phyloP scores from a whole-genome alignment of 2,113 vertebrate species.

The Catagonus wagneri region DNA sequence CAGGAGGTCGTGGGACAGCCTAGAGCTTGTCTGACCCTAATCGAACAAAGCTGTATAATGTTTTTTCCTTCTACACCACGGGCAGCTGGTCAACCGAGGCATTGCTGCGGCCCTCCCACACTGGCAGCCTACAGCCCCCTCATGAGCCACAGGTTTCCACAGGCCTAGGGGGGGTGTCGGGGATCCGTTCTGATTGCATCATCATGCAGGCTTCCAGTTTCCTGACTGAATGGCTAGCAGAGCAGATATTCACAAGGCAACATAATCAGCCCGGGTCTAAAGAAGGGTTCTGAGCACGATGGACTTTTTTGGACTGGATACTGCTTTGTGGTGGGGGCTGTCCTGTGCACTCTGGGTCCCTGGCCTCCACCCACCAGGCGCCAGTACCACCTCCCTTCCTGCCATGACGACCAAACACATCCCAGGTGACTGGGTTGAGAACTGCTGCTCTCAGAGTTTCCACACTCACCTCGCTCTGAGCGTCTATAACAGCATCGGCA shows the following conservation, averaged over 20 bases:
- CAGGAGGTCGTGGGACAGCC: background rate
- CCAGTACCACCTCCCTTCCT: background rate
- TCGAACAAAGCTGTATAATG: background rate
- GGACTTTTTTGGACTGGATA: rapidly evolving
- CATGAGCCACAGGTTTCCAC: too few relatives aligned
- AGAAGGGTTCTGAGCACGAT: background rate
- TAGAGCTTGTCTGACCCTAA: background rate
- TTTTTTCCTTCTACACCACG: background rate
- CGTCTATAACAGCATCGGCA: background rate
- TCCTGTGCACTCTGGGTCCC: rapidly evolving
- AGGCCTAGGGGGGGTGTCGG: background rate
- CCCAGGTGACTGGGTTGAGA: background rate
- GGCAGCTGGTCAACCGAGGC: background rate
- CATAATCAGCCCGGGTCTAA: rapidly evolving
- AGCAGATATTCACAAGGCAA: background rate
- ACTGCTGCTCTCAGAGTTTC: background rate
- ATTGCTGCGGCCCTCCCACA: background rate
- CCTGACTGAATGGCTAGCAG: background rate
- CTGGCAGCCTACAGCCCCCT: background rate
- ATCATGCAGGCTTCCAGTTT: background rate
- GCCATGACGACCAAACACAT: background rate
- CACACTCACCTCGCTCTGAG: background rate
- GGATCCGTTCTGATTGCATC: background rate
- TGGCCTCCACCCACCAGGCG: background rate
- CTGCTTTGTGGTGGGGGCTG: rapidly evolving